Percentiles rank a stretch among this genome's conserved stretches.
Conservation (phyloP, 2,113 vertebrate genomes). For the Gallinago undulata region DNA sequence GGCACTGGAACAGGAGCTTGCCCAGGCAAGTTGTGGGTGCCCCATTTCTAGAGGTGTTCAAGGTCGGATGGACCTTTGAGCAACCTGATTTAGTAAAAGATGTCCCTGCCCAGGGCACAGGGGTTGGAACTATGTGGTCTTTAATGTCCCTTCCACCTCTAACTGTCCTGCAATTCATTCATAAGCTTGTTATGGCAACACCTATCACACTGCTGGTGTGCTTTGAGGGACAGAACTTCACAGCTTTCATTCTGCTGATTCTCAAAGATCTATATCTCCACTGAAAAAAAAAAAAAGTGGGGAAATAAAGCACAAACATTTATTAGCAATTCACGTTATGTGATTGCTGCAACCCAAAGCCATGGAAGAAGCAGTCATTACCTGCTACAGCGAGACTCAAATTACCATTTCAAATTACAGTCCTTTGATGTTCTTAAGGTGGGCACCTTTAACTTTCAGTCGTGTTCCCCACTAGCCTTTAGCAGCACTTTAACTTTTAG, state of each 20-base stretch:
- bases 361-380: neutral
- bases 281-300: neutral
- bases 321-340: neutral
- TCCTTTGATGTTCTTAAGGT: neutral
- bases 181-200: neutral
- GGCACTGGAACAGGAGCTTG: neutral
- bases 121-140: neutral
- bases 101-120: neutral
- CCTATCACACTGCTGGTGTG: neutral
- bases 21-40: neutral
- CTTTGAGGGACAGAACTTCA: neutral
- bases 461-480: neutral
- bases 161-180: neutral
- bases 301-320: neutral
- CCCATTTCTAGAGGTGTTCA: neutral
- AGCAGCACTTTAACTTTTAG: neutral
- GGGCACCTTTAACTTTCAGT: neutral
- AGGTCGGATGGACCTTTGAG: neutral
- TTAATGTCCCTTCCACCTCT: neutral
- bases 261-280: rapidly evolving
- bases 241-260: neutral
- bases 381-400: neutral
- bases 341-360: neutral
- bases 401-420: neutral
- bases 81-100: neutral